These are phyloP conservation scores for Falco cherrug DNA, from an alignment of 2,797 vertebrate genomes.

Conservation along the genomic window DNA sequence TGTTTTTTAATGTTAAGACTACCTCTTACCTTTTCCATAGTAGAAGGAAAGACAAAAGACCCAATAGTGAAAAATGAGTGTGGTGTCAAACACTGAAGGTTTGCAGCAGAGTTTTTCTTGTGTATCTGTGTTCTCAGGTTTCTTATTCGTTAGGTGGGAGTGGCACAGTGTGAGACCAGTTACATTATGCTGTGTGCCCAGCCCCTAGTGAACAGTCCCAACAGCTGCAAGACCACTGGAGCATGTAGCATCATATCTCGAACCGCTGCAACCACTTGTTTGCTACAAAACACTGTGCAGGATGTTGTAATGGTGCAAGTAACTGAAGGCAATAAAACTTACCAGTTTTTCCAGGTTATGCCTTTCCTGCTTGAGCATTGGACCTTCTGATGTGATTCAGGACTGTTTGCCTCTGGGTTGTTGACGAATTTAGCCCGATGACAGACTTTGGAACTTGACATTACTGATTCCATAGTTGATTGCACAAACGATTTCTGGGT, in stretches of 20 bases:
- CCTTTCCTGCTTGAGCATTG: neutral
- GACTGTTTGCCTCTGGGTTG: neutral
- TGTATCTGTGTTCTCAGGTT: neutral
- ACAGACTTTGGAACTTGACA: neutral
- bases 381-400: neutral
- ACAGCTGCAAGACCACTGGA: neutral
- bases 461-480: neutral
- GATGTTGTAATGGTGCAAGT: neutral
- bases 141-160: neutral
- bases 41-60: neutral
- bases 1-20: neutral
- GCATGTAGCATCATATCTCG: neutral
- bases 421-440: neutral
- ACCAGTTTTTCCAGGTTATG: neutral
- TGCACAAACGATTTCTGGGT: neutral
- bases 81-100: neutral
- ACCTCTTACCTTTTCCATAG: neutral
- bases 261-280: neutral
- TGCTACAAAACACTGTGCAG: neutral
- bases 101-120: neutral
- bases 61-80: neutral
- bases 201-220: neutral
- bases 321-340: neutral
- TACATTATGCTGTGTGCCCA: neutral
- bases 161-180: neutral